Percentiles rank a stretch among this genome's conserved stretches.
Conservation (phyloP, 2,888 invertebrate genomes). For the Lordiphosa fenestrarum region DNA sequence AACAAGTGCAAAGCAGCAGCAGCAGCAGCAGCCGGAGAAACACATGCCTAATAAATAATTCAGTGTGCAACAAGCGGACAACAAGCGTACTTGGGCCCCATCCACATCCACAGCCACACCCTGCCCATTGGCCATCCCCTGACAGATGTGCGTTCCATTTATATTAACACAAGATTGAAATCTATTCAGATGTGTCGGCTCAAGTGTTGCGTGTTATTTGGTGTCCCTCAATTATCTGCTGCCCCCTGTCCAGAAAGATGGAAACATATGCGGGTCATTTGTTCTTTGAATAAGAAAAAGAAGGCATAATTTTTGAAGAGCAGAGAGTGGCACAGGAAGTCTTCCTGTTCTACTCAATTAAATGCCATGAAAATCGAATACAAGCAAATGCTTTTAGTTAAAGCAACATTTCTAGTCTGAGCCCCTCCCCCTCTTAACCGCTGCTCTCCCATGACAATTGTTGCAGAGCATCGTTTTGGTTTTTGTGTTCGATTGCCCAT, state of each 20-base stretch:
- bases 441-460: too few relatives aligned
- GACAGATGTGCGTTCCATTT: slow-evolving; percentile 34
- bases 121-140: slow-evolving; percentile 9
- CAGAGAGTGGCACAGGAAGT: slow-evolving; percentile 9
- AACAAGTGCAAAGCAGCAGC: slow-evolving; percentile 50
- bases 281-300: slow-evolving; percentile 26
- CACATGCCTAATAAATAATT: slow-evolving; percentile 74
- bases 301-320: slow-evolving; percentile 24
- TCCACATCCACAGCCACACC: slow-evolving; percentile 9
- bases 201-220: slow-evolving; percentile 54
- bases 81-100: slow-evolving; percentile 56
- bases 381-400: slow-evolving; percentile 66
- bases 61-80: slow-evolving; percentile 72
- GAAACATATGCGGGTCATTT: slow-evolving; percentile 63
- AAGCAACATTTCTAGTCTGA: slow-evolving; percentile 13
- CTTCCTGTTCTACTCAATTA: slow-evolving; percentile 48
- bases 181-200: slow-evolving; percentile 59
- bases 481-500: too few relatives aligned
- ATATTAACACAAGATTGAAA: slow-evolving; percentile 62
- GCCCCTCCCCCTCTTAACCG: too few relatives aligned
- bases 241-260: neutral
- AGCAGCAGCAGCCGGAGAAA: slow-evolving; percentile 40
- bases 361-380: slow-evolving; percentile 50
- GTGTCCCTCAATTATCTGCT: slow-evolving; percentile 42
- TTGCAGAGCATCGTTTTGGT: too few relatives aligned